Base-by-base conservation (phyloP, 2,797 vertebrate genomes). In the Typhlichthys eigenmanni region DNA sequence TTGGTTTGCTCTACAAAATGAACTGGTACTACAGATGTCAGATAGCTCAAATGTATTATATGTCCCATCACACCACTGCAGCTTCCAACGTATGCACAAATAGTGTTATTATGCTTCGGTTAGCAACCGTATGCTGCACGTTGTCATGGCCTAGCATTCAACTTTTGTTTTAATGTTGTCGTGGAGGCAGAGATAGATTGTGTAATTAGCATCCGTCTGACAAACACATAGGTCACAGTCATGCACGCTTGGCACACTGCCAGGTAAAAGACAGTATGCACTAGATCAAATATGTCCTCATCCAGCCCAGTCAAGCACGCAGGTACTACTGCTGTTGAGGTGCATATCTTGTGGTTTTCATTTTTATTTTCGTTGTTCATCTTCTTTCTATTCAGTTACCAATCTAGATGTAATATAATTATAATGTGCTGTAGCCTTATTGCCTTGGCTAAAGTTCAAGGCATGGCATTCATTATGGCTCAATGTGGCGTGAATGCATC, bases 401-500 rank as follows among this genome's bases (percentile, higher is more conserved):
- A 46, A 59, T 64, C 51, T 14, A 2, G 29, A 70, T 57, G 60
- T 50, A 17, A 64, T 64, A 47, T 55, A 55, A 71, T 71, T 71
- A 71, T 51, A 64, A 55, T 64, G 47, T 50, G 56, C 51, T 13
- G 16, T 64, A 51, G 47, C 50, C 62, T 49, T 64, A 64, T 64
- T 60, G 57, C 50, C 46, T 64, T 64, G 32, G 55, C 68, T 55
- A 64, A 14, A 12, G 19, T 55, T 48, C 51, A 55, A 60, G 10
- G 17, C 56, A 17, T 43, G 14, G 45, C 56, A 54, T 60, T 64
- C 51, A 64, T 55, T 54, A 55, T 43, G 19, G 51, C 29, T 54
- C 17, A 13, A 34, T 54, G 43, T 51, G 68, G 68, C 55, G 13
- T 59, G 59, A 62, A 58, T 46, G 54, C 60, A 34, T 51, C 54